These are phyloP conservation scores for Cyprinodon tularosa DNA, from an alignment of 2,113 vertebrate genomes.

Conservation along the genomic window DNA sequence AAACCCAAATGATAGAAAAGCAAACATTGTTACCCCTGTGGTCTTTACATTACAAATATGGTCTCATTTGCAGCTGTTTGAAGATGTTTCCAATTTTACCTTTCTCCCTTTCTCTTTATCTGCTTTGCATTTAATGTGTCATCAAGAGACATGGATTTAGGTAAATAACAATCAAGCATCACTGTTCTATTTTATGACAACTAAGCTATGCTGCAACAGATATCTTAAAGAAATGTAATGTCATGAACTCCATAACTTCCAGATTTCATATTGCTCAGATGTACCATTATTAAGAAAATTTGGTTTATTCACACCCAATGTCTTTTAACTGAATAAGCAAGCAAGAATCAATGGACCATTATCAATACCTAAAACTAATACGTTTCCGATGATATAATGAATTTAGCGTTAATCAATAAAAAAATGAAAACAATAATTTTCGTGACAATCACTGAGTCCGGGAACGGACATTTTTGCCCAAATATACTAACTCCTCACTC, in stretches of 20 bases:
- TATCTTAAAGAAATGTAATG: too few relatives aligned
- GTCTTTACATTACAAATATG: neutral
- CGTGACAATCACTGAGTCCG: too few relatives aligned
- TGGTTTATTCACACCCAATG: neutral
- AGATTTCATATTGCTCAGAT: neutral
- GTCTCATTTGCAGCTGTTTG: neutral
- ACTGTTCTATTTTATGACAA: neutral
- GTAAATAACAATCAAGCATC: neutral
- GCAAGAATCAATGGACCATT: too few relatives aligned
- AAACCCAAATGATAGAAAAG: slow-evolving; percentile 5
- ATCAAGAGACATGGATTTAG: neutral
- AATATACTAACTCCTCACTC: too few relatives aligned
- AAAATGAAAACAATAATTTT: too few relatives aligned
- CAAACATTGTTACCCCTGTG: neutral
- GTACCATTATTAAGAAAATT: neutral
- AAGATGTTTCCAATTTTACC: neutral
- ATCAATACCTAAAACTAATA: too few relatives aligned
- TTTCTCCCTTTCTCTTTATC: neutral
- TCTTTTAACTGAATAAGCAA: too few relatives aligned
- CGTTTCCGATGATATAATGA: too few relatives aligned
- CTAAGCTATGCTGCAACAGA: too few relatives aligned
- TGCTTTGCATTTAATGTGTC: neutral
- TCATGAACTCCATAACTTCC: neutral
- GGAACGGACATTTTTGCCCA: too few relatives aligned
- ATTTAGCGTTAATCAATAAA: too few relatives aligned